phyloP scores from a whole-genome alignment of 2,888 invertebrate species.

The Epistrophe eligans region DNA sequence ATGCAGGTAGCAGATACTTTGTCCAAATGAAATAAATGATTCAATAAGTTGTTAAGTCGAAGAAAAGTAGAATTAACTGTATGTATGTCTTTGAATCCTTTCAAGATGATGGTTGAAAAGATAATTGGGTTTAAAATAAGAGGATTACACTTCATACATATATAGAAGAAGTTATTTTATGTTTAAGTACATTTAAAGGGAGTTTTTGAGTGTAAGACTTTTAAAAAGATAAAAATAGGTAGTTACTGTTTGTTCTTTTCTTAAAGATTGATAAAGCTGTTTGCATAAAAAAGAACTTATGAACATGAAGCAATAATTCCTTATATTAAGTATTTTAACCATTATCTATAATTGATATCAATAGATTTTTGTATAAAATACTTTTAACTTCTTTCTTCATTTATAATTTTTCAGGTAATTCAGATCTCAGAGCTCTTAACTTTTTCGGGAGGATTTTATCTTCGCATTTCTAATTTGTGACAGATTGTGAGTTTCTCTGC shows the following conservation, averaged over 20 bases:
- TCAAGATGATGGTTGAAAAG: constrained; percentile 17
- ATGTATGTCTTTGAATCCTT: constrained; percentile 8
- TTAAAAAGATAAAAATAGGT: neutral
- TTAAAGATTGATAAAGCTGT: neutral
- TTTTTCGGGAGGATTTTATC: too few species aligned
- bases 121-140: neutral
- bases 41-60: constrained; percentile 26
- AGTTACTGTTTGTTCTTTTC: neutral
- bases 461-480: too few species aligned
- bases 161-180: neutral
- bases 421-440: too few species aligned
- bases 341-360: too few species aligned
- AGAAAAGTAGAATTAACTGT: constrained; percentile 7
- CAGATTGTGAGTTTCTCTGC: too few species aligned
- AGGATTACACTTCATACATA: neutral
- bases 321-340: too few species aligned
- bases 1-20: constrained; percentile 46
- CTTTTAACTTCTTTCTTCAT: too few species aligned
- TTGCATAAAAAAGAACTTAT: too few species aligned
- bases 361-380: too few species aligned
- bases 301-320: too few species aligned
- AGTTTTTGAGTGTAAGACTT: neutral
- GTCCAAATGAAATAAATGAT: constrained; percentile 45
- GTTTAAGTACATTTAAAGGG: neutral
- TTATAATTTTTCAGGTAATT: too few species aligned